Evolutionary conservation across 2,113 vertebrate genomes (phyloP).

Genomic region (Psettodes erumei): DNA sequence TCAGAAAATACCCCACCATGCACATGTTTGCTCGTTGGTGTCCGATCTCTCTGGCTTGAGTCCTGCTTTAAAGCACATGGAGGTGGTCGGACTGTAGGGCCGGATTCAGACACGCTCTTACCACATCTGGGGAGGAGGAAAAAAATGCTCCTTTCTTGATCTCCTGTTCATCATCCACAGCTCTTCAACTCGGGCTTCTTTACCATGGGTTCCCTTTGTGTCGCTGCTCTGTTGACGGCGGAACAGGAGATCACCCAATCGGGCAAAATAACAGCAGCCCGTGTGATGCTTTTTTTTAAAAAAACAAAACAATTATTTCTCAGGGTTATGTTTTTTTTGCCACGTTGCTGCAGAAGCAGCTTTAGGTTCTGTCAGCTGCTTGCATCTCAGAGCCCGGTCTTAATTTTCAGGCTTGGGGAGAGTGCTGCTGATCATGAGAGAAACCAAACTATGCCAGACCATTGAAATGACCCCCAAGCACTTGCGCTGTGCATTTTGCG

Average conservation of each 20-base stretch:
- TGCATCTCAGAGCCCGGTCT: not conserved
- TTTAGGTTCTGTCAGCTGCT: not conserved
- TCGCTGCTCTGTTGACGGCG: not conserved
- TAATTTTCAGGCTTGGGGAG: not conserved
- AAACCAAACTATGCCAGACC: not conserved
- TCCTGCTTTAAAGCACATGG: constrained; percentile 51
- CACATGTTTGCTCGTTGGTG: constrained; percentile 54
- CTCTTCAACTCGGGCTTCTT: not conserved
- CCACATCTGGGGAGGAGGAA: no score
- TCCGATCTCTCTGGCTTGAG: constrained; percentile 53
- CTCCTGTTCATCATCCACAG: not conserved
- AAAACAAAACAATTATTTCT: no score
- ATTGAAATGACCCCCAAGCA: not conserved
- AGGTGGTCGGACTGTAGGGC: constrained; percentile 42
- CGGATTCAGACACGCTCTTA: constrained; percentile 69
- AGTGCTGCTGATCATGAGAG: not conserved
- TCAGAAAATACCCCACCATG: constrained; percentile 43
- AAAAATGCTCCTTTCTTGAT: not conserved
- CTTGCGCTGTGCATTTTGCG: not conserved
- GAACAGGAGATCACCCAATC: not conserved
- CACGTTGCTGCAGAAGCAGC: not conserved
- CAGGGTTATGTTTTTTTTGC: not conserved
- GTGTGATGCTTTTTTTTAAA: not conserved
- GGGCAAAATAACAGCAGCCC: not conserved
- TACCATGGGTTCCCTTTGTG: not conserved